A percentile compares a stretch with the other conserved stretches of the same genome.
phyloP scores from a whole-genome alignment of 1,140 invertebrate genomes.

The Hesperophylax magnus region DNA sequence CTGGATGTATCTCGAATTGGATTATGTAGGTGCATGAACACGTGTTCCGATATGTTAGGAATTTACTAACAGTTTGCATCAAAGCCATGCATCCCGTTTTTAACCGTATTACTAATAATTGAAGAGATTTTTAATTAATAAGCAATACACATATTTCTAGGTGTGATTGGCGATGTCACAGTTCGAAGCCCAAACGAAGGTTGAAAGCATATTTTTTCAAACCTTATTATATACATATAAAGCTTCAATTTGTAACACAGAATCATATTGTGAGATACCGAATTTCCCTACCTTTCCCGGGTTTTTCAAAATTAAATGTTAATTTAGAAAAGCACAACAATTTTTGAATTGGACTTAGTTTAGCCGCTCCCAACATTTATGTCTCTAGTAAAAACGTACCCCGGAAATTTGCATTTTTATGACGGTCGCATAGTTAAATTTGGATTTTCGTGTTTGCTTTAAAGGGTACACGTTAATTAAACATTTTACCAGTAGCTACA shows the following conservation, averaged over 20 bases:
- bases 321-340: conserved; percentile 23
- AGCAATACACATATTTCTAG: too few relatives aligned
- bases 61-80: too few relatives aligned
- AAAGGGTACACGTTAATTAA: neutral
- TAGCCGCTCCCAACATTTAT: conserved; percentile 22
- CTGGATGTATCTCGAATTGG: too few relatives aligned
- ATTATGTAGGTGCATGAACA: too few relatives aligned
- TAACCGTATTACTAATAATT: too few relatives aligned
- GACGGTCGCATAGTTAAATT: conserved; percentile 10
- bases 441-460: neutral
- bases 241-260: conserved; percentile 1
- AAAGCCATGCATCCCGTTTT: too few relatives aligned
- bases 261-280: conserved; percentile 12
- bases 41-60: too few relatives aligned
- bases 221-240: neutral
- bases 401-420: conserved; percentile 33
- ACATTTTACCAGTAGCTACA: neutral
- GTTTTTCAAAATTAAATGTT: conserved; percentile 32
- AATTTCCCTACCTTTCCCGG: neutral
- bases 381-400: conserved; percentile 1
- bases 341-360: conserved; percentile 15
- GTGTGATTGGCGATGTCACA: too few relatives aligned
- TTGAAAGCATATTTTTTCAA: neutral
- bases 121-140: too few relatives aligned
- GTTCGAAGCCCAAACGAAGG: neutral